These are phyloP conservation scores for Phenacoccus solenopsis DNA, from an alignment of 1,140 invertebrate species.

Conservation along the genomic window DNA sequence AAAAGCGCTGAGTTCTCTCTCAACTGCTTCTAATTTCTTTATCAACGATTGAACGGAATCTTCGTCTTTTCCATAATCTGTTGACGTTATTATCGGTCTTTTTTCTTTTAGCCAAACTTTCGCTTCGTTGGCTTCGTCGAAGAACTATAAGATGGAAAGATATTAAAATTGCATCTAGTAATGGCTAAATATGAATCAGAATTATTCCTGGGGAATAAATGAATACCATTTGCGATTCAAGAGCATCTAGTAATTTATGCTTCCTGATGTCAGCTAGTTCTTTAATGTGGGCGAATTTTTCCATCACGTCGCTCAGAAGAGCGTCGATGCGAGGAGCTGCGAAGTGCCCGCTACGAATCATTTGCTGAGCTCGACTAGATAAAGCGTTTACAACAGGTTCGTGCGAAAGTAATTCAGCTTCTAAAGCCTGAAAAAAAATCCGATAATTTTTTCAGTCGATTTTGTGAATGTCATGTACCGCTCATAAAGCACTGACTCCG, in stretches of 20 bases:
- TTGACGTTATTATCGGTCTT: conserved; percentile 54
- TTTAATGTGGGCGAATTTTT: conserved; percentile 47
- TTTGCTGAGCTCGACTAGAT: conserved; percentile 53
- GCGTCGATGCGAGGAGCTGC: conserved; percentile 55
- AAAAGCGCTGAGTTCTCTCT: conserved; percentile 63
- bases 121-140: conserved; percentile 73
- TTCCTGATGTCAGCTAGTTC: conserved; percentile 58
- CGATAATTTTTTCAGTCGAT: background rate
- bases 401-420: conserved; percentile 67
- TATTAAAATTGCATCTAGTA: background rate
- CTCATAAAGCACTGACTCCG: too few species aligned
- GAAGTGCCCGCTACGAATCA: conserved; percentile 73
- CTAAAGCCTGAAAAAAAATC: conserved; percentile 40
- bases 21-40: conserved; percentile 68
- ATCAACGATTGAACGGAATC: conserved; percentile 64
- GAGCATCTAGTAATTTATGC: conserved; percentile 59
- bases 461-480: too few species aligned
- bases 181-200: background rate
- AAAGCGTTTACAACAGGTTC: conserved; percentile 66
- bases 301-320: conserved; percentile 47
- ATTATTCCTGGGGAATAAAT: background rate
- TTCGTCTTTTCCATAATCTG: conserved; percentile 76
- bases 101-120: conserved; percentile 78
- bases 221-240: conserved; percentile 68
- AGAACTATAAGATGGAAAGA: conserved; percentile 45